phyloP scores from a whole-genome alignment of 2,888 invertebrate genomes.

The Eudasyphora cyanicolor region DNA sequence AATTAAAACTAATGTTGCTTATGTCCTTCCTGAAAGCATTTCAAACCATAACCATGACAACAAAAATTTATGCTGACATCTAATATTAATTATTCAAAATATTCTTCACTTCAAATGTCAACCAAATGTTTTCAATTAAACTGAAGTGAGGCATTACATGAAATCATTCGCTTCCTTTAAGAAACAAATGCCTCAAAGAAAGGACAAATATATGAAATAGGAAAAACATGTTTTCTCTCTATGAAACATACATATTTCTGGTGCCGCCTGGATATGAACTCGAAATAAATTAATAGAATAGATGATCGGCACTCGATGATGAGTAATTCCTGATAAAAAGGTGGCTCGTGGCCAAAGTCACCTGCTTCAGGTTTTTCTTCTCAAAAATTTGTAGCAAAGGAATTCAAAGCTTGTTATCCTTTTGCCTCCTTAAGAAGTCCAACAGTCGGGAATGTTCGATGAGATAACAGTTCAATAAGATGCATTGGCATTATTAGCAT shows the following conservation, averaged over 20 bases:
- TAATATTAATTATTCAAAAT: background rate
- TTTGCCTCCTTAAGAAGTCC: background rate
- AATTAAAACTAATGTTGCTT: background rate
- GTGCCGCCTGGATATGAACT: background rate
- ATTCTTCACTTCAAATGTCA: background rate
- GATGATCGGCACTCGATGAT: background rate
- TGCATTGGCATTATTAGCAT: too few relatives aligned
- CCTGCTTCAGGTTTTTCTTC: background rate
- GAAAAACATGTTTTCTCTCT: background rate
- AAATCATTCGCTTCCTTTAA: background rate
- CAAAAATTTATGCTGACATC: background rate
- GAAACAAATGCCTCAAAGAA: background rate
- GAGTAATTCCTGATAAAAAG: background rate
- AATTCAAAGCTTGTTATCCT: conserved; percentile 5
- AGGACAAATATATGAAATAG: background rate
- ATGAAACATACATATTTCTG: background rate
- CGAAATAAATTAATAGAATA: background rate
- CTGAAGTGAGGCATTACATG: background rate
- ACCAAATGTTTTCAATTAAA: background rate
- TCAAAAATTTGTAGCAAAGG: background rate
- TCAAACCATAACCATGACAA: background rate
- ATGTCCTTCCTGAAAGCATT: background rate
- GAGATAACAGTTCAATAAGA: background rate
- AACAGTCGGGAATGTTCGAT: background rate
- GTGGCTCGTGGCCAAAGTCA: background rate